Percentiles rank a stretch among this genome's conserved stretches.
These are phyloP conservation scores for Rhinatrema bivittatum DNA, from an alignment of 2,797 vertebrate species.

Conservation along the genomic window DNA sequence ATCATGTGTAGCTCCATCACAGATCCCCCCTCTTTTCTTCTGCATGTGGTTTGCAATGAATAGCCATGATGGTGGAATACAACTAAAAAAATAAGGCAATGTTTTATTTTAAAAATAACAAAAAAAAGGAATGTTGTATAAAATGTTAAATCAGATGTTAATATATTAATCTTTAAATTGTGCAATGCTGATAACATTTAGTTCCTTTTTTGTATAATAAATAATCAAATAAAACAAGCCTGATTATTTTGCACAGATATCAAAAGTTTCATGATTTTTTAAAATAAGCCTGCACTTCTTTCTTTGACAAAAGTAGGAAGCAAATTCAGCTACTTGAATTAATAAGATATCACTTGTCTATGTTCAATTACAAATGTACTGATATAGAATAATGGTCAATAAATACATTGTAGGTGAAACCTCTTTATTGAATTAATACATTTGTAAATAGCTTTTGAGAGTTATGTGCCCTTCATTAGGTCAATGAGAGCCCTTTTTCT, in stretches of 20 bases:
- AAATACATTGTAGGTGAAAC: no score
- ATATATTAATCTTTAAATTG: constrained; percentile 1
- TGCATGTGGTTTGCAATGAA: constrained; percentile 61
- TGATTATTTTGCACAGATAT: background rate
- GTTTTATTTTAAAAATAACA: constrained; percentile 47
- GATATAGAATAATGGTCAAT: no score
- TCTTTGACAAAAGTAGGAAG: no score
- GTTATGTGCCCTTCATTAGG: no score
- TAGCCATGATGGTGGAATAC: constrained; percentile 41
- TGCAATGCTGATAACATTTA: background rate
- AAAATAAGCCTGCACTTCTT: no score
- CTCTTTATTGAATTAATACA: no score
- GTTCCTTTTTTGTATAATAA: background rate
- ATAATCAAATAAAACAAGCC: no score
- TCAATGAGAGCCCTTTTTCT: no score
- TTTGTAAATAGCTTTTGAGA: no score
- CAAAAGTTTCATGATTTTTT: background rate
- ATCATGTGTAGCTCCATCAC: constrained; percentile 46
- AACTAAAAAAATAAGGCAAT: constrained; percentile 39
- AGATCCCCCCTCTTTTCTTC: constrained; percentile 32
- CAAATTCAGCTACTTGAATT: no score
- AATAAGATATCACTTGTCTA: no score
- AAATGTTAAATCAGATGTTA: constrained; percentile 3
- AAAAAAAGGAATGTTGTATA: constrained; percentile 19
- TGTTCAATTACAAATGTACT: no score